A percentile compares a stretch with the other conserved stretches of the same genome.
Conservation (phyloP, 2,888 invertebrate species). For the Mycalesis mineus region DNA sequence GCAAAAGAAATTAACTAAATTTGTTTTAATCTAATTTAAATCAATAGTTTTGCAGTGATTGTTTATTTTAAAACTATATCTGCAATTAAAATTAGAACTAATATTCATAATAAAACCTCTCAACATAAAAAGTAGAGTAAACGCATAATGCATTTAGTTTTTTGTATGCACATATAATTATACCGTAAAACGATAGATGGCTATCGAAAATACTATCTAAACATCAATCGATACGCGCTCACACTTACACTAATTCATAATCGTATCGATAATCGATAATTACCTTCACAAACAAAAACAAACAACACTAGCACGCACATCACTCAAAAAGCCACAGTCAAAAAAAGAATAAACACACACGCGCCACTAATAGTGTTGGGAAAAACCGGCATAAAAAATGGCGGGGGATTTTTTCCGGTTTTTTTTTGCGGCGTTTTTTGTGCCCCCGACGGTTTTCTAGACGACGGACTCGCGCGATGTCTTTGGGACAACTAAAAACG, state of each 20-base stretch:
- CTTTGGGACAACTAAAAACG: constrained; percentile 73
- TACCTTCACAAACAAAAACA: constrained; percentile 45
- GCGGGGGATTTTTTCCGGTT: not conserved
- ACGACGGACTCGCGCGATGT: constrained; percentile 57
- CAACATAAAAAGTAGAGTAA: not conserved
- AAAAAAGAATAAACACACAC: constrained; percentile 36
- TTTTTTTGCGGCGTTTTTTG: constrained; percentile 37
- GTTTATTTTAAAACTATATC: too few species aligned
- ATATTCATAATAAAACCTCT: too few species aligned
- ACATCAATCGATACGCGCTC: constrained; percentile 8
- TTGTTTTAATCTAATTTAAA: too few species aligned
- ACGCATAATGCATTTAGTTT: not conserved
- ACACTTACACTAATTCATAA: constrained; percentile 14
- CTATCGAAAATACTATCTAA: constrained; percentile 1
- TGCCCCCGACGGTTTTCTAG: constrained; percentile 33
- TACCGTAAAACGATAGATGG: not conserved
- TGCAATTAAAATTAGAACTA: too few species aligned
- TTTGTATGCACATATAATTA: not conserved
- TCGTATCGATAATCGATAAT: constrained; percentile 33
- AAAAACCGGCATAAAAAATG: not conserved
- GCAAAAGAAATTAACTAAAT: too few species aligned
- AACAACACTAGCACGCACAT: constrained; percentile 44
- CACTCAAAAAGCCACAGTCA: constrained; percentile 42
- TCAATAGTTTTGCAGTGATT: too few species aligned
- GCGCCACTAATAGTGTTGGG: constrained; percentile 30